Base-by-base conservation (phyloP, 2,797 vertebrate species). In the Trachurus trachurus region DNA sequence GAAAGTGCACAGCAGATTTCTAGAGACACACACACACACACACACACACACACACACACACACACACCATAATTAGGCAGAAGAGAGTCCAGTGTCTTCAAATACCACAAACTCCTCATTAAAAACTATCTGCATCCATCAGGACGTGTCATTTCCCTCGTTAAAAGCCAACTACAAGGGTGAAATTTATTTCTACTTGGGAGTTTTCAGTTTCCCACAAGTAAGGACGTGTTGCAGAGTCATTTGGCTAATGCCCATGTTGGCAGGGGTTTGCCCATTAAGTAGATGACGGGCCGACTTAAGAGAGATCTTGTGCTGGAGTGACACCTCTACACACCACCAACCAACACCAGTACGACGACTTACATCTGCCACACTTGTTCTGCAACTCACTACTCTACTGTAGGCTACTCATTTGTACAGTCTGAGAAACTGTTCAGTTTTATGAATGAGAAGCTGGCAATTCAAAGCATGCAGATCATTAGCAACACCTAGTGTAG, bases 201-300 rank as follows among this genome's bases (percentile, higher is more conserved):
- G 19, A 19, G 40, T 60, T 75, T 67, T 71, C 21, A 7, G 66
- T 76, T 74, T 75, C 34, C 40, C 60, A 60, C 47, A 22, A 59
- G 68, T 59, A 49, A 49, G 66, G 68, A 53, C 21, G 50, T 60
- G 77, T 40, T 22, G 63, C 61, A 71, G 13, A 66, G 44, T 83
- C 78, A 89, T 90, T 71, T 78, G 75, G 67, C 47, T 75, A 85
- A 88, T 77, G 81, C 68, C 63, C 29, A 19, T 42, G 66, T 80
- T 90, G 87, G 81, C 85, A 64, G 53, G 19, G 39, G 71, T 61
- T 74, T 59, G 37, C 52, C 60, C 58, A 70, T 66, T 59, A 58
- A 39, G 45, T 50, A 13, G 45, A 82, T 70, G 68, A 57, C 62
- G 66, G 67, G 2, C 45, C 34, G 40, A 78, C 61, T 76, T 72